A percentile compares a stretch with the other conserved stretches of the same genome.
These are phyloP conservation scores for Agriotes lineatus DNA, from an alignment of 2,888 invertebrate genomes.

Conservation along the genomic window DNA sequence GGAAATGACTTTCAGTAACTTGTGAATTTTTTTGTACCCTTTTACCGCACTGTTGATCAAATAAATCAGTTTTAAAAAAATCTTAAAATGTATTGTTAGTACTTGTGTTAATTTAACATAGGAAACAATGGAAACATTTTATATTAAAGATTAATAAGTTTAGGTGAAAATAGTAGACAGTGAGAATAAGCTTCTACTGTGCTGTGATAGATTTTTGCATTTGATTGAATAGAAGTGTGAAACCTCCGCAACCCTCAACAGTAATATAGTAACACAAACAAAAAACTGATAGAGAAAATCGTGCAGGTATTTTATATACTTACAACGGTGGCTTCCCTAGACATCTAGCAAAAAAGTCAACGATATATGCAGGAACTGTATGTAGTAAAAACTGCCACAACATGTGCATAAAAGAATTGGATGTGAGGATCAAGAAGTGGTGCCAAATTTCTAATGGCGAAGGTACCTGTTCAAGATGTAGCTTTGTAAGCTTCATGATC, in stretches of 20 bases:
- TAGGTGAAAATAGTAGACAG: no score
- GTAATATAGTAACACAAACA: not conserved
- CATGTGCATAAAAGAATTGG: constrained; percentile 60
- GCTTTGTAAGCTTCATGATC: constrained; percentile 69
- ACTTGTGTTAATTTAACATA: no score
- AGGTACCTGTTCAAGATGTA: constrained; percentile 69
- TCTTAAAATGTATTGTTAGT: no score
- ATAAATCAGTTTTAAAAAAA: no score
- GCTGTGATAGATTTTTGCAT: no score
- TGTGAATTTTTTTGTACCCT: constrained; percentile 84
- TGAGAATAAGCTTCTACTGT: no score
- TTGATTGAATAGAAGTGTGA: not conserved
- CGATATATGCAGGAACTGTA: no score
- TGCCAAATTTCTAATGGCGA: constrained; percentile 70
- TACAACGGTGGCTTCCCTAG: constrained; percentile 66
- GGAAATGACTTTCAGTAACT: constrained; percentile 78
- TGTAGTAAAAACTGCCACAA: constrained; percentile 68
- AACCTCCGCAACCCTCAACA: not conserved
- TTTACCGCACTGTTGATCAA: constrained; percentile 77
- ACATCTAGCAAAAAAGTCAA: constrained; percentile 66
- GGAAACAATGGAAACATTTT: no score
- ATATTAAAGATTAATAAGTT: no score
- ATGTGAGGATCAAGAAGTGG: constrained; percentile 48
- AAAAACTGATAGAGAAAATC: not conserved
- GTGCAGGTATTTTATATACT: no score